Percentiles rank a stretch among this genome's conserved stretches.
These are phyloP conservation scores for Macrophya annulata DNA, from an alignment of 2,888 invertebrate genomes.

Conservation along the genomic window DNA sequence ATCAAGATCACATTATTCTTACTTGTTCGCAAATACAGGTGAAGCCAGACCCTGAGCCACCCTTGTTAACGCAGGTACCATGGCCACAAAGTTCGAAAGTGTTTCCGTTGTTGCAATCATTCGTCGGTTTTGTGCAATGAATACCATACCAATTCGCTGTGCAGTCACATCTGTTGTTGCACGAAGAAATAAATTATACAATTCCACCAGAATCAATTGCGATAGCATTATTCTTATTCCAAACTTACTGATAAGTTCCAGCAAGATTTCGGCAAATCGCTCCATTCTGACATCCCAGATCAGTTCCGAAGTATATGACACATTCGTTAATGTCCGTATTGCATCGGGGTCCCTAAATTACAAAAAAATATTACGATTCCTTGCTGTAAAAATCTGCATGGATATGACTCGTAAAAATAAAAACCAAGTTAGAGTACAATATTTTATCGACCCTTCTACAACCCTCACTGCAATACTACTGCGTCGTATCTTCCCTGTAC, in stretches of 20 bases:
- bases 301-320: slow-evolving; percentile 88
- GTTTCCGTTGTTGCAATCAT: slow-evolving; percentile 88
- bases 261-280: slow-evolving; percentile 91
- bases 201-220: not conserved
- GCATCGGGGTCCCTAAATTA: slow-evolving; percentile 85
- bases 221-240: not conserved
- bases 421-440: not conserved
- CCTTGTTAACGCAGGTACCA: slow-evolving; percentile 89
- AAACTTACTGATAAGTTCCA: slow-evolving; percentile 88
- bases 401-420: not conserved
- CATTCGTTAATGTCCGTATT: slow-evolving; percentile 94
- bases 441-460: no score
- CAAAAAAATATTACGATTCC: slow-evolving; percentile 59
- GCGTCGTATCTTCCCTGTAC: no score
- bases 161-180: slow-evolving; percentile 86
- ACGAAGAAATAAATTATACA: slow-evolving; percentile 51
- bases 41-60: slow-evolving; percentile 82
- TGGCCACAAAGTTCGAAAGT: slow-evolving; percentile 92
- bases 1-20: slow-evolving; percentile 57
- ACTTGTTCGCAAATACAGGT: slow-evolving; percentile 91
- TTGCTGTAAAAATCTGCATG: not conserved
- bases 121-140: slow-evolving; percentile 89
- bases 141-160: slow-evolving; percentile 90
- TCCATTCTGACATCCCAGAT: slow-evolving; percentile 95
- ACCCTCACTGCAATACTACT: no score